Percentiles rank a stretch among this genome's conserved stretches.
Evolutionary conservation across 2,113 vertebrate species (phyloP).

Genomic region (Tachycineta bicolor): DNA sequence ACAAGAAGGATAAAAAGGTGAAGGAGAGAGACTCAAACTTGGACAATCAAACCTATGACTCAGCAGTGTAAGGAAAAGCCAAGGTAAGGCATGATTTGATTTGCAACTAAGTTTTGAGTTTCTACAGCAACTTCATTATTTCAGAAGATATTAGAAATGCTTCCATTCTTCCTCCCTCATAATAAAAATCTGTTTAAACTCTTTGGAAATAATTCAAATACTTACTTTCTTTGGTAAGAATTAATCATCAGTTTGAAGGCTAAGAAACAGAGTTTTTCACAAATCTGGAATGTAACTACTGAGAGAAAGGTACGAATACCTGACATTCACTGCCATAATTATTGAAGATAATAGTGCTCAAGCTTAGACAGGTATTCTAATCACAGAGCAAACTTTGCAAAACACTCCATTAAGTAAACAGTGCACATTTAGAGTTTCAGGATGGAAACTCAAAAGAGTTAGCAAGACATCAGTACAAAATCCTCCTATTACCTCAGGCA

Average conservation of each 20-base stretch:
- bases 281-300: slow-evolving; percentile 14
- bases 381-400: not conserved
- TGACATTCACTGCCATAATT: not conserved
- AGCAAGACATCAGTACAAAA: not conserved
- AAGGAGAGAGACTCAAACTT: not conserved
- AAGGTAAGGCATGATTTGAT: not conserved
- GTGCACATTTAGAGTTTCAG: not conserved
- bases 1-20: not conserved
- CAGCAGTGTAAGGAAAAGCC: not conserved
- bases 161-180: not conserved
- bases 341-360: slow-evolving; percentile 34
- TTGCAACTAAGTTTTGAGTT: not conserved
- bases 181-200: not conserved
- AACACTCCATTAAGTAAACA: not conserved
- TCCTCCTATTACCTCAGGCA: not conserved
- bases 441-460: not conserved
- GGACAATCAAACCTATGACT: not conserved
- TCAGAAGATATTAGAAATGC: not conserved
- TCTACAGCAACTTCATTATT: slow-evolving; percentile 41
- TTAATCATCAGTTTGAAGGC: not conserved
- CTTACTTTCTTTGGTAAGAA: not conserved
- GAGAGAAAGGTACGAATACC: slow-evolving; percentile 36
- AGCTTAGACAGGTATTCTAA: slow-evolving; percentile 5
- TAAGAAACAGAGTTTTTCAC: not conserved
- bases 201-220: not conserved